phyloP scores from a whole-genome alignment of 2,888 invertebrate species.

The Cantharis lateralis region DNA sequence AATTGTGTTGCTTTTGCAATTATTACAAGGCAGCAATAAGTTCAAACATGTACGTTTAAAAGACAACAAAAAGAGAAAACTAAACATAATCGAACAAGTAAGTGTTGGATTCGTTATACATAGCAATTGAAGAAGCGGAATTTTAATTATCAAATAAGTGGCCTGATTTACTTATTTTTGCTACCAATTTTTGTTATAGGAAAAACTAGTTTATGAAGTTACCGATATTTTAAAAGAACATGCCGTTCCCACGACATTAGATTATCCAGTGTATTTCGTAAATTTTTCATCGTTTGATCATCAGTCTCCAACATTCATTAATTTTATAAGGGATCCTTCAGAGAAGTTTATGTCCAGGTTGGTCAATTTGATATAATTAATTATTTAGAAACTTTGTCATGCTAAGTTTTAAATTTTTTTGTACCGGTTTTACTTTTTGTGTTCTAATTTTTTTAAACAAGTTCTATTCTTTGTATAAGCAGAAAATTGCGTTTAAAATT shows the following conservation, averaged over 20 bases:
- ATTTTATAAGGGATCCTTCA: constrained; percentile 64
- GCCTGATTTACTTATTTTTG: constrained; percentile 3
- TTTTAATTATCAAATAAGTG: neutral
- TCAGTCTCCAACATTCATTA: constrained; percentile 65
- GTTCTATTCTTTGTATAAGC: neutral
- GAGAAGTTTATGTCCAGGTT: constrained; percentile 61
- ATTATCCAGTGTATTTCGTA: constrained; percentile 63
- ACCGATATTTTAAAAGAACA: constrained; percentile 57
- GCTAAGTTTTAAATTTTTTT: neutral
- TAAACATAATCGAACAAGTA: constrained; percentile 55
- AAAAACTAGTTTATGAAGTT: constrained; percentile 59
- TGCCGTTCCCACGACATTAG: constrained; percentile 65
- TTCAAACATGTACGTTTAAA: constrained; percentile 62
- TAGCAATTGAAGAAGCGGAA: neutral
- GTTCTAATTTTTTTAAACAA: neutral
- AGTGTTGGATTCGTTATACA: neutral
- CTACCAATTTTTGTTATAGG: constrained; percentile 50
- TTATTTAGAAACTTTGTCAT: neutral
- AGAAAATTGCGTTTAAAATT: neutral
- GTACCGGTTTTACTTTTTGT: neutral
- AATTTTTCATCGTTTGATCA: constrained; percentile 64
- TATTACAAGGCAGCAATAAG: constrained; percentile 63
- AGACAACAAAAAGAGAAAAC: constrained; percentile 45
- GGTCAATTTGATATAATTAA: constrained; percentile 4
- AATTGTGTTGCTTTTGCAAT: constrained; percentile 62